Evolutionary conservation across 2,797 vertebrate genomes (phyloP).

Genomic region (Pygocentrus nattereri): DNA sequence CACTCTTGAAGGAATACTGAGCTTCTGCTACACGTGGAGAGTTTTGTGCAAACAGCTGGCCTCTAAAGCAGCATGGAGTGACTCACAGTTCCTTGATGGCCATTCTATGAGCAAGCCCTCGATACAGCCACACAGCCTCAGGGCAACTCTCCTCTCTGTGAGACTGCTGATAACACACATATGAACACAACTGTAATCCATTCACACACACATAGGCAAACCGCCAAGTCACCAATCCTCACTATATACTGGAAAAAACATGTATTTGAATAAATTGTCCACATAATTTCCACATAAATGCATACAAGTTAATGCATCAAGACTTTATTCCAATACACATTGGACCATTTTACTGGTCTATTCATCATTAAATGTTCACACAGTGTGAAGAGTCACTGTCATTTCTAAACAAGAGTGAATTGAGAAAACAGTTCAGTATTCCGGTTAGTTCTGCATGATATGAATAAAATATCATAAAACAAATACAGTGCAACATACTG

Average conservation of each 20-base stretch:
- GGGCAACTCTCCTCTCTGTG: constrained; percentile 2
- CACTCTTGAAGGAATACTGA: background rate
- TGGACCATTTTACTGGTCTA: too few species aligned
- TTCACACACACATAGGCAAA: background rate
- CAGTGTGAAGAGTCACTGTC: too few species aligned
- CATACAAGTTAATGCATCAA: too few species aligned
- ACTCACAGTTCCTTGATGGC: constrained; percentile 27
- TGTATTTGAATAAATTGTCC: too few species aligned
- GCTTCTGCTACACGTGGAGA: background rate
- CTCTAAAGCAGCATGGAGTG: constrained; percentile 7
- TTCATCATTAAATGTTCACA: too few species aligned
- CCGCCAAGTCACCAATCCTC: background rate
- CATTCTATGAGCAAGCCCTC: constrained; percentile 24
- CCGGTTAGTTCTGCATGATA: too few species aligned
- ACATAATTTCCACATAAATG: background rate
- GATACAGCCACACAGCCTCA: background rate
- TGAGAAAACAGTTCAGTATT: too few species aligned
- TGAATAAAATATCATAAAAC: too few species aligned
- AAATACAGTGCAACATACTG: too few species aligned
- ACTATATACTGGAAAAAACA: background rate
- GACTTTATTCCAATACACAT: too few species aligned
- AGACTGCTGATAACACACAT: constrained; percentile 20
- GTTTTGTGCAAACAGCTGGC: background rate
- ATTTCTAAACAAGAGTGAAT: too few species aligned
- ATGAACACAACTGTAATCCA: background rate